These are phyloP conservation scores for Porphyrio hochstetteri DNA, from an alignment of 2,113 vertebrate genomes.

Conservation along the genomic window DNA sequence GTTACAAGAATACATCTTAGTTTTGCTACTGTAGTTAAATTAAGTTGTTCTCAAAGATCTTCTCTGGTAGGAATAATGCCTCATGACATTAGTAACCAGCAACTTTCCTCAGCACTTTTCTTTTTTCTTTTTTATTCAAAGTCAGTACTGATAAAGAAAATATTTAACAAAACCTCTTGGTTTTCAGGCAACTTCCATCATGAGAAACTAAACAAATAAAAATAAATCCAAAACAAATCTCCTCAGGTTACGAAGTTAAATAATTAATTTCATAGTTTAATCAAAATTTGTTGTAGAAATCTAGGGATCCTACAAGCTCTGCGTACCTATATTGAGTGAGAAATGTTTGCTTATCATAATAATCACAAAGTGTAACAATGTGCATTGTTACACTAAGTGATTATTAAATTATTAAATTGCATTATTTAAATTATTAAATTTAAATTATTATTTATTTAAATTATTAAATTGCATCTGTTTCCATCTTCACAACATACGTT, in stretches of 20 bases:
- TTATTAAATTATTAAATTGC: no score
- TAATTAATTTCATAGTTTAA: background rate
- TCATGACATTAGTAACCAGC: background rate
- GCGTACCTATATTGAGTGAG: background rate
- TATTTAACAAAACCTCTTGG: background rate
- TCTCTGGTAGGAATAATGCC: background rate
- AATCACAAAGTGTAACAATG: background rate
- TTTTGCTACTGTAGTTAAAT: background rate
- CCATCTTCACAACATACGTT: background rate
- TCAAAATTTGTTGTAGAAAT: background rate
- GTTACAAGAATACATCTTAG: background rate
- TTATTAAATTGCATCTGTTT: no score
- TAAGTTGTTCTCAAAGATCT: background rate
- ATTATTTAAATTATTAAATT: no score
- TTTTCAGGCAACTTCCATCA: background rate
- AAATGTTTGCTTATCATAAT: background rate
- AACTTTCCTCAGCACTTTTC: background rate
- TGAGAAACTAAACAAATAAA: background rate
- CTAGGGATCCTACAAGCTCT: background rate
- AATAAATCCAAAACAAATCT: background rate
- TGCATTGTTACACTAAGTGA: no score
- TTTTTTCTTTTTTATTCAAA: background rate
- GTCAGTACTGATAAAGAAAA: background rate
- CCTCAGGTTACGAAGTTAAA: no score
- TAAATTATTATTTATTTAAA: no score